A percentile compares a stretch with the other conserved stretches of the same genome.
Evolutionary conservation across 1,140 invertebrate species (phyloP).

Genomic region (Aphaenogaster floridana): DNA sequence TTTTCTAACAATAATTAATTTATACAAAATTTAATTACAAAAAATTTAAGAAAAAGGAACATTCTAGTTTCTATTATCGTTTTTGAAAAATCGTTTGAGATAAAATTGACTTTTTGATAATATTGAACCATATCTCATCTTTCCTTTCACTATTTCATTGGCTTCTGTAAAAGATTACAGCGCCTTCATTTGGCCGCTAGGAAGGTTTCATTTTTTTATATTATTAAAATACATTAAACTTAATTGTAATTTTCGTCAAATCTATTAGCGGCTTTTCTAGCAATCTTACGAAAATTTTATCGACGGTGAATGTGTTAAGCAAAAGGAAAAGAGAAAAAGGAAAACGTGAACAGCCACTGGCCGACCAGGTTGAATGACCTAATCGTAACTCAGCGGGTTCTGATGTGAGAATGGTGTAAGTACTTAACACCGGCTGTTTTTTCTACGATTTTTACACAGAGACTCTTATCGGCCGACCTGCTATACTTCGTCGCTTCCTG

Average conservation of each 20-base stretch:
- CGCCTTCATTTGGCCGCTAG: neutral
- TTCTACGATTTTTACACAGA: conserved; percentile 71
- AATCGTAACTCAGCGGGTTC: conserved; percentile 77
- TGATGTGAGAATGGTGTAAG: conserved; percentile 80
- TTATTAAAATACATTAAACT: neutral
- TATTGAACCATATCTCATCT: neutral
- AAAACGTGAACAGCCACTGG: neutral
- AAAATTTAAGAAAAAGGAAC: too few species aligned
- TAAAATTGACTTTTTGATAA: neutral
- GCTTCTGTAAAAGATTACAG: neutral
- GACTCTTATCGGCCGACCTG: conserved; percentile 55
- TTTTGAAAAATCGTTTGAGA: neutral
- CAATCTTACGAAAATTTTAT: conserved; percentile 12
- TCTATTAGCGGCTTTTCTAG: neutral
- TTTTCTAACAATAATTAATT: too few species aligned
- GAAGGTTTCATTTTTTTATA: neutral
- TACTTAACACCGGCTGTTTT: conserved; percentile 76
- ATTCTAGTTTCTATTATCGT: too few species aligned
- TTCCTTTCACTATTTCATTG: neutral
- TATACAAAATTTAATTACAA: too few species aligned
- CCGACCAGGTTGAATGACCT: conserved; percentile 71
- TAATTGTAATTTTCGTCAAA: neutral
- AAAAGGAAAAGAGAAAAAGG: neutral
- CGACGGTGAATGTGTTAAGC: neutral
- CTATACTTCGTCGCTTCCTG: conserved; percentile 24